Evolutionary conservation across 2,888 invertebrate species (phyloP), one percentile per base, ranked within the genome.

Genomic region (Steinernema hermaphroditum): DNA sequence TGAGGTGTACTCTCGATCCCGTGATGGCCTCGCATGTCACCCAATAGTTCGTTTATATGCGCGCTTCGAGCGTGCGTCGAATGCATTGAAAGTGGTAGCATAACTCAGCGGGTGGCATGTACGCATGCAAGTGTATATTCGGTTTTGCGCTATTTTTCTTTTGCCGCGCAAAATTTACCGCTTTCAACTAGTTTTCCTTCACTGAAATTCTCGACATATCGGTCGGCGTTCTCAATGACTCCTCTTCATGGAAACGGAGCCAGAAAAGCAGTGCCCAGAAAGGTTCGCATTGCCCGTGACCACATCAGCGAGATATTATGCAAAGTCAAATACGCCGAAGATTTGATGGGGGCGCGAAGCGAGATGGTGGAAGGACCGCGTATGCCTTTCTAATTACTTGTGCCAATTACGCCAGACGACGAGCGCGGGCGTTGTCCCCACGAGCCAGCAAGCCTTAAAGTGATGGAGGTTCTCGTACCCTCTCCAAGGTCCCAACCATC

Each of bases 101-200:
- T 62, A 62, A 62, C 62, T 62, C 62, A 62, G 62, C 62, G 62
- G 62, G 62, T 62, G 62, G 62, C 32, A 62, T 62, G 32, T 62
- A 62, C 32, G 62, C 62, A 62, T 62, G 62, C 62, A 32, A 62
- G 62, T 62, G 62, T 62, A 32, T 62, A 62, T 62, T 62, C 62
- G 22, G 8, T 14, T 32, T 27, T 62, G 54, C 62, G 62, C 62
- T 32, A 62, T 62, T 62, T 62, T 62, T 62, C 62, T 62, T 54
- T 29, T 62, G 29, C 62, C 62, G 54, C 62, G 62, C 62, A 16
- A 62, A 46, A 62, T 12, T 62, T 27, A 32, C 62, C 62, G 32
- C 29, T 29, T 29, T 22, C 29, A 62, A 32, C 62, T 32, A 62
- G 32, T 62, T 62, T 16, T 62, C 14, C 54, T 8, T 27, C 6